Percentiles rank a stretch among this genome's conserved stretches.
Conservation (phyloP, 2,797 vertebrate species). For the Delichon dasypus region DNA sequence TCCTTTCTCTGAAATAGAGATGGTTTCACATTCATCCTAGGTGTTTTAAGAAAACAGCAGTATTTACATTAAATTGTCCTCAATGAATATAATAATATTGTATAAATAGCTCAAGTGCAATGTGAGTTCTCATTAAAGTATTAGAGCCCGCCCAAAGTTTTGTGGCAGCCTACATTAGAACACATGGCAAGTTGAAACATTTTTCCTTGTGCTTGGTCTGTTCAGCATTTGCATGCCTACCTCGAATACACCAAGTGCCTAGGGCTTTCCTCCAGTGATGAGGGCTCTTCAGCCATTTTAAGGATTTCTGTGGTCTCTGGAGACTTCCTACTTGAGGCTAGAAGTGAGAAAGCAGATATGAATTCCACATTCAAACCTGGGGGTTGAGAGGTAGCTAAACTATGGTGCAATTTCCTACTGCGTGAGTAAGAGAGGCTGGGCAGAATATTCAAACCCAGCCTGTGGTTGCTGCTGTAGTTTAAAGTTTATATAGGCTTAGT, state of each 20-base stretch:
- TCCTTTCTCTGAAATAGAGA: background rate
- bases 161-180: background rate
- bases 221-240: conserved; percentile 1
- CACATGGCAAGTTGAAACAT: background rate
- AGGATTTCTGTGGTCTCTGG: conserved; percentile 25
- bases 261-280: background rate
- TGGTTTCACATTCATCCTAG: background rate
- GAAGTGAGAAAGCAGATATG: background rate
- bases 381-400: background rate
- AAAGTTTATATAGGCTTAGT: background rate
- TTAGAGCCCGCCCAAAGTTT: background rate
- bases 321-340: background rate
- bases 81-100: background rate
- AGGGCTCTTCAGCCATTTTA: conserved; percentile 32
- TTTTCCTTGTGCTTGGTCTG: background rate
- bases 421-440: background rate
- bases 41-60: background rate
- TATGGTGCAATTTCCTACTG: background rate
- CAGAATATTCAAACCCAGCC: background rate
- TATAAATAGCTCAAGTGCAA: background rate
- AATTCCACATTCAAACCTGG: background rate
- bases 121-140: background rate
- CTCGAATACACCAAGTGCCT: background rate
- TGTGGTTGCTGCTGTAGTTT: background rate
- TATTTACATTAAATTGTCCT: background rate